Percentiles rank a stretch among this genome's conserved stretches.
Conservation (phyloP, 1,140 invertebrate species). For the Octopus sinensis region DNA sequence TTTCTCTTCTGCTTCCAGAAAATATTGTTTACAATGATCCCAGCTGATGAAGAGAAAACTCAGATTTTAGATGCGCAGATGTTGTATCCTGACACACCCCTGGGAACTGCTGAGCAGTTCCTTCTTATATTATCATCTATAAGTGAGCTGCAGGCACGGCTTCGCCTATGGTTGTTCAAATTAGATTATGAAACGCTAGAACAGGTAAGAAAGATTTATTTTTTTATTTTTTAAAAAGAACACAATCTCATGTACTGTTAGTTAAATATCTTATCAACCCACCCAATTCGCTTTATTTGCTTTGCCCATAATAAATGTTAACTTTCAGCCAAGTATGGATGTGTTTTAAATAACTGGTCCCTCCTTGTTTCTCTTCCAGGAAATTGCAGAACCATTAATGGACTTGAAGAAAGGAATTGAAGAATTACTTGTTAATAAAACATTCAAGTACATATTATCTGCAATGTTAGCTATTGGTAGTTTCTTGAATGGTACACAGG, state of each 20-base stretch:
- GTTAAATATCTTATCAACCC: no score
- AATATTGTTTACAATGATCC: constrained; percentile 89
- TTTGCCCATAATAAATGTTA: no score
- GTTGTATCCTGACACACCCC: constrained; percentile 87
- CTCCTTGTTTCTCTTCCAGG: constrained; percentile 55
- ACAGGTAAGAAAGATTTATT: constrained; percentile 63
- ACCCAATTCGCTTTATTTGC: no score
- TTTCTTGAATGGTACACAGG: constrained; percentile 91
- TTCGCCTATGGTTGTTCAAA: constrained; percentile 98
- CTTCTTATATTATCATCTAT: constrained; percentile 92
- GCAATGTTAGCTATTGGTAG: constrained; percentile 93
- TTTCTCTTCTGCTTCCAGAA: constrained; percentile 65
- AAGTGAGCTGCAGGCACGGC: constrained; percentile 86
- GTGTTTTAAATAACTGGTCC: no score
- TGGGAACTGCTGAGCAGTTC: constrained; percentile 97
- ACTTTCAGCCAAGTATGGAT: no score
- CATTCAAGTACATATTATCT: constrained; percentile 90
- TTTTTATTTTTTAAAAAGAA: no score
- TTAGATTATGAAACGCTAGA: constrained; percentile 96
- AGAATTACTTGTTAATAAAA: constrained; percentile 73
- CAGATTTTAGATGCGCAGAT: constrained; percentile 94
- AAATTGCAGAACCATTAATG: constrained; percentile 97
- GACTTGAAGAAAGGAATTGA: constrained; percentile 96
- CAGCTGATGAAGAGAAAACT: constrained; percentile 91
- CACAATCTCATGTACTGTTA: no score